Conservation (phyloP, 2,797 vertebrate genomes). For the Aeoliscus strigatus region DNA sequence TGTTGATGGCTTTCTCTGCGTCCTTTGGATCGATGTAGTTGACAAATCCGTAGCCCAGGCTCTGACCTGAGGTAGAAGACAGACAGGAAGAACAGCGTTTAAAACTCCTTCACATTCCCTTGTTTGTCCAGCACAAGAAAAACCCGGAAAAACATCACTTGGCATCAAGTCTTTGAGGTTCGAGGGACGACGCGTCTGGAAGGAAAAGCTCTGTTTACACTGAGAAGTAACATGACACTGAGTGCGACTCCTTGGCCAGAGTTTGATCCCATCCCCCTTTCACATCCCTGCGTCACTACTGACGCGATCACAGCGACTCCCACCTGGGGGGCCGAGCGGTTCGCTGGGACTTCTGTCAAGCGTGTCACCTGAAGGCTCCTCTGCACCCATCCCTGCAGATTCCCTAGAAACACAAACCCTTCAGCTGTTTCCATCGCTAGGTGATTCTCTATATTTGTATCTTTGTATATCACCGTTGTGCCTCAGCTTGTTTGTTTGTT, state of each 20-base stretch:
- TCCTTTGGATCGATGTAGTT: conserved; percentile 98
- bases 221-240: too few relatives aligned
- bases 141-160: conserved; percentile 7
- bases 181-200: conserved; percentile 3
- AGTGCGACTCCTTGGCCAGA: not conserved
- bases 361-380: conserved; percentile 18
- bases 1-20: conserved; percentile 98
- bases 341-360: conserved; percentile 29
- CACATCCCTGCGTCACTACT: conserved; percentile 19
- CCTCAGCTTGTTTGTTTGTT: too few relatives aligned
- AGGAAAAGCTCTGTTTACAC: too few relatives aligned
- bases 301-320: conserved; percentile 36
- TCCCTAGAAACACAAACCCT: too few relatives aligned
- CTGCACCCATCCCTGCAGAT: conserved; percentile 9
- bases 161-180: conserved; percentile 3
- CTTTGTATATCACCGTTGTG: too few relatives aligned
- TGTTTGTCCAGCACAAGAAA: conserved; percentile 3
- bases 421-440: too few relatives aligned
- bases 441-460: too few relatives aligned
- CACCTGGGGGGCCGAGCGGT: conserved; percentile 7
- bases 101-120: conserved; percentile 7
- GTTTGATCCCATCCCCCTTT: conserved; percentile 11
- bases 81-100: conserved; percentile 24
- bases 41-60: conserved; percentile 98
- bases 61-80: conserved; percentile 82